Base-by-base conservation (phyloP, 2,113 vertebrate species). In the Cebidichthys violaceus region DNA sequence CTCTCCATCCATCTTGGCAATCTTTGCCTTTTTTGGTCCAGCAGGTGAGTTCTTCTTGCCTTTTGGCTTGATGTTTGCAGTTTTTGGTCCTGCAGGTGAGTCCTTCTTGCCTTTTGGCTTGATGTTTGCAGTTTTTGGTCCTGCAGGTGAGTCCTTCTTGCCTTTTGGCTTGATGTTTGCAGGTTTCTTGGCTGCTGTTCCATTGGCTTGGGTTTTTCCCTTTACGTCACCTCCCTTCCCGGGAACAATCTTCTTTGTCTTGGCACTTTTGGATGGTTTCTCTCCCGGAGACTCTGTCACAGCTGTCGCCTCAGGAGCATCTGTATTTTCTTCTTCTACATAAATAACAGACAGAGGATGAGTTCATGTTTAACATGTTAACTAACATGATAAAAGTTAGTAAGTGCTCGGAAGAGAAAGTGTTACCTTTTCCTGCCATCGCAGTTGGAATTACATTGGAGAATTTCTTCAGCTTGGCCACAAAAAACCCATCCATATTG, bases 401-500 rank as follows among this genome's bases (percentile, higher is more conserved):
- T 0, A 31, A 27, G 6, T 11, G 37, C 1, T 31, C 0, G 9
- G 39, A 4, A 45, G n/a, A 75, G 69, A 24, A 55, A 2, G 18
- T 6, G 29, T 81, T 88, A 94, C 93, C 90, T 79, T 87, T 88
- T 94, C 92, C 96, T 83, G 88, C 68, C 14, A 85, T 80, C 9
- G 88, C 20, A 39, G 96, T 92, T 0, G 97, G 98, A 76, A 98
- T 85, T 10, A 95, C 92, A 60, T 99, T 99, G 24, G 97, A 97
- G 90, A 99, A 97, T 64, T 99, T 99, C 92, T 98, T 98, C 52
- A 99, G 85, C 88, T 99, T 99, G 71, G 98, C 97, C 15, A 99
- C 96, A 79, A 99, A 99, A 91, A 99, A 99, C 0, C 98, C 98
- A 7, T 99, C 98, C 98, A 99, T 98, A 7, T 99, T 99, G 90